phyloP scores from a whole-genome alignment of 1,140 invertebrate species.

The Nebria ingens region DNA sequence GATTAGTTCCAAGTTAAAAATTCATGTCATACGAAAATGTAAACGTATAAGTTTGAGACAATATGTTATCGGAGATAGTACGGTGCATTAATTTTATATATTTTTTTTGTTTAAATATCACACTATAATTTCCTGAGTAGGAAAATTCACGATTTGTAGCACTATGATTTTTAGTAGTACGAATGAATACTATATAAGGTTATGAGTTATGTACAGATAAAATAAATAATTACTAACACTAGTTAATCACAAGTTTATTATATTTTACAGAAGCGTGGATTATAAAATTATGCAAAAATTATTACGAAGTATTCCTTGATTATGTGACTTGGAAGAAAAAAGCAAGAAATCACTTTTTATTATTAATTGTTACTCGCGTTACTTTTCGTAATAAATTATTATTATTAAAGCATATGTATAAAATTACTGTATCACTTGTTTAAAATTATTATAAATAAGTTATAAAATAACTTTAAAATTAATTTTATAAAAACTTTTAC shows the following conservation, averaged over 20 bases:
- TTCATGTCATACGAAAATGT: too few relatives aligned
- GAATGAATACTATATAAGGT: background rate
- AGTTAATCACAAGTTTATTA: background rate
- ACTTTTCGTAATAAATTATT: background rate
- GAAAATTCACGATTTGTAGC: too few relatives aligned
- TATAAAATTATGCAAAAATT: background rate
- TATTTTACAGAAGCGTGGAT: background rate
- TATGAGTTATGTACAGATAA: background rate
- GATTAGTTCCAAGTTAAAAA: too few relatives aligned
- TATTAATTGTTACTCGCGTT: too few relatives aligned
- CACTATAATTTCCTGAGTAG: too few relatives aligned
- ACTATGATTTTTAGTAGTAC: too few relatives aligned
- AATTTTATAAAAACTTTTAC: background rate
- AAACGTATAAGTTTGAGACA: too few relatives aligned
- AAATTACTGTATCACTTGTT: slow-evolving; percentile 3
- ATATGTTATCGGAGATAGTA: too few relatives aligned
- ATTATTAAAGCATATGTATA: background rate
- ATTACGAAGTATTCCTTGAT: background rate
- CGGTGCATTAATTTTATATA: too few relatives aligned
- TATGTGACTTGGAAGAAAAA: background rate
- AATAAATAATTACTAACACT: background rate
- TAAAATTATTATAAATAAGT: slow-evolving; percentile 1
- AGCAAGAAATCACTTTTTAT: background rate
- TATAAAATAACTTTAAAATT: background rate
- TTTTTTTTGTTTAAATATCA: too few relatives aligned